phyloP scores from a whole-genome alignment of 2,797 vertebrate species.

The Poecilia wingei region DNA sequence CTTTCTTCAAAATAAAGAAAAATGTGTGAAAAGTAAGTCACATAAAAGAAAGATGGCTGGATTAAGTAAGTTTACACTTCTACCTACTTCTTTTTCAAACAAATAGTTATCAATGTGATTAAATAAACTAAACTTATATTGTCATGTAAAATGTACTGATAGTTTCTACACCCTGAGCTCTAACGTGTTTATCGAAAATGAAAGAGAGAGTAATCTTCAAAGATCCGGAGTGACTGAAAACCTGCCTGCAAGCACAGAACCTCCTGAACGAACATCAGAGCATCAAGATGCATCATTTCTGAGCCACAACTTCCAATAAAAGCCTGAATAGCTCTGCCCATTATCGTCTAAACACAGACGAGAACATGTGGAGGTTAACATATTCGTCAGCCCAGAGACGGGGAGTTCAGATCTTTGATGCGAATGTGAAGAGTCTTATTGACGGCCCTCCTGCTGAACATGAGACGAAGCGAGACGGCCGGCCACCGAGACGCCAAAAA shows the following conservation, averaged over 20 bases:
- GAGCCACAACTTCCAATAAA: conserved; percentile 32
- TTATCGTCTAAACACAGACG: conserved; percentile 43
- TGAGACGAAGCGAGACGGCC: conserved; percentile 40
- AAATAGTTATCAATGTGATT: too few species aligned
- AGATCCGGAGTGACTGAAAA: conserved; percentile 5
- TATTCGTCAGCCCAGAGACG: conserved; percentile 37
- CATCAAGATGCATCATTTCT: conserved; percentile 31
- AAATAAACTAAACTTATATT: too few species aligned
- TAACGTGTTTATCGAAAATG: neutral
- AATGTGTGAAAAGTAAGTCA: too few species aligned
- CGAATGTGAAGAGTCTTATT: conserved; percentile 36
- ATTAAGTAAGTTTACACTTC: too few species aligned
- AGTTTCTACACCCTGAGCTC: neutral
- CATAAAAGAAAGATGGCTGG: too few species aligned
- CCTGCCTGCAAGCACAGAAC: conserved; percentile 16
- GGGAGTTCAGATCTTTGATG: conserved; percentile 46
- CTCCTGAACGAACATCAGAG: conserved; percentile 33
- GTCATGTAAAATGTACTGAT: neutral
- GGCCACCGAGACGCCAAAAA: conserved; percentile 28
- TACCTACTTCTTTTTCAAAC: too few species aligned
- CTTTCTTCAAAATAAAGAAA: too few species aligned
- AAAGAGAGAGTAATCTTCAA: neutral
- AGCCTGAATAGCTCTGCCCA: conserved; percentile 35
- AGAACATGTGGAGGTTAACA: conserved; percentile 51
- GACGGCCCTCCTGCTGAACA: conserved; percentile 19